Evolutionary conservation across 2,888 invertebrate genomes (phyloP).

Genomic region (Oxyscelio sp.): DNA sequence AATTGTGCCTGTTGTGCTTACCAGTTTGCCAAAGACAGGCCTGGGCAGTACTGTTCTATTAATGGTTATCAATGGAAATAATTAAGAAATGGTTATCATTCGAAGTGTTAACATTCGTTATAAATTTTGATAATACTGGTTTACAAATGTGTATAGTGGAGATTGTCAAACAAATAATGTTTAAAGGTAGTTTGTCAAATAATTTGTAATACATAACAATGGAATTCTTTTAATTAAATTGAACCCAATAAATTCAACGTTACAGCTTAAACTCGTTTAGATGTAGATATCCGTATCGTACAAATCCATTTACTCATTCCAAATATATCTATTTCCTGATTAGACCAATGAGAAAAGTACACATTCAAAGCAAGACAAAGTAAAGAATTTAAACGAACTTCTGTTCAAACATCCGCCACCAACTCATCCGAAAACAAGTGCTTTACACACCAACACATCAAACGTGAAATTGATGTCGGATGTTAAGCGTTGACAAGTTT

Average conservation of each 20-base stretch:
- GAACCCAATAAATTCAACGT: background rate
- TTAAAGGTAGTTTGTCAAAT: too few species aligned
- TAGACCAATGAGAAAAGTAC: background rate
- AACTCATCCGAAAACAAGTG: background rate
- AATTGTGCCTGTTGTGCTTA: too few species aligned
- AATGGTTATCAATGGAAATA: too few species aligned
- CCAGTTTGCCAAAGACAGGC: too few species aligned
- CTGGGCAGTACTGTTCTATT: too few species aligned
- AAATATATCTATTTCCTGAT: background rate
- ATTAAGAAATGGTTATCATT: too few species aligned
- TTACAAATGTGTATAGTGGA: too few species aligned
- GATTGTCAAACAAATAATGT: too few species aligned
- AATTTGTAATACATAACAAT: too few species aligned
- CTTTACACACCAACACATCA: background rate
- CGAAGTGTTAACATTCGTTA: too few species aligned
- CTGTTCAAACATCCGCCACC: background rate
- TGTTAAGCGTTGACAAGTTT: constrained; percentile 49
- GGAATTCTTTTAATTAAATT: too few species aligned
- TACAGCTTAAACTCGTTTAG: background rate
- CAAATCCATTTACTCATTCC: background rate
- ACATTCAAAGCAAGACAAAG: constrained; percentile 1
- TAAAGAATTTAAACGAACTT: background rate
- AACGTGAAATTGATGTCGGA: constrained; percentile 10
- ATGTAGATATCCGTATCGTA: background rate
- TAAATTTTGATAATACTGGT: too few species aligned